Evolutionary conservation across 2,797 vertebrate species (phyloP).

Genomic region (Zalophus californianus): DNA sequence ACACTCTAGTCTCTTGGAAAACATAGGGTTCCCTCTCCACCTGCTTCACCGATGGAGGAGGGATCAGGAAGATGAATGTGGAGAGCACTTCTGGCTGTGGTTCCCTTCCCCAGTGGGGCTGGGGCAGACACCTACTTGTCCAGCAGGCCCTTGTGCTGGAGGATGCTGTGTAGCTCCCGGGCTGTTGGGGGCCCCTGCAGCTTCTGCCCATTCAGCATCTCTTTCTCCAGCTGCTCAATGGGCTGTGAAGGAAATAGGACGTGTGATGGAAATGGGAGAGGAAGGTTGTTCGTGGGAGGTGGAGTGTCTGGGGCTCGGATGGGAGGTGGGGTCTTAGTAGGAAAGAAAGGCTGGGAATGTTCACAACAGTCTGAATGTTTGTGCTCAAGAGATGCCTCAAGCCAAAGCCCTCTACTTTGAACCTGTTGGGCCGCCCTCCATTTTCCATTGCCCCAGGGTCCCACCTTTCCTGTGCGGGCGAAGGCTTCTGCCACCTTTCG

Average conservation of each 20-base stretch:
- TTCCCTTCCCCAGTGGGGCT: not conserved
- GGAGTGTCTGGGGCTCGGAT: not conserved
- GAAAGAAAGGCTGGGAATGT: not conserved
- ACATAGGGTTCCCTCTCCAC: not conserved
- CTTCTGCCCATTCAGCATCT: conserved; percentile 98
- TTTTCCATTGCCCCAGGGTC: not conserved
- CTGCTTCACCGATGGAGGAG: not conserved
- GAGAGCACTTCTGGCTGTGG: not conserved
- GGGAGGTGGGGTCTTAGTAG: not conserved
- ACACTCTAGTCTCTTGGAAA: not conserved
- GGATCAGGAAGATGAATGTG: not conserved
- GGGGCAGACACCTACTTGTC: conserved; percentile 92
- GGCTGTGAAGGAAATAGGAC: conserved; percentile 87
- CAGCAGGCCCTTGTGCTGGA: conserved; percentile 92
- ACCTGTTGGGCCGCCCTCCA: not conserved
- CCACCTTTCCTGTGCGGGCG: conserved; percentile 91
- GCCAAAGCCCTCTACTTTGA: not conserved
- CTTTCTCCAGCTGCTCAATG: conserved; percentile 96
- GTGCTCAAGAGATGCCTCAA: not conserved
- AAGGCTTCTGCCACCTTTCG: conserved; percentile 97
- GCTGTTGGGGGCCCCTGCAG: conserved; percentile 97
- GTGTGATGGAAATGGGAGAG: not conserved
- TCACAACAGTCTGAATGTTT: conserved; percentile 6
- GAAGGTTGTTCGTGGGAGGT: not conserved
- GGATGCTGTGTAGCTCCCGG: conserved; percentile 93